Evolutionary conservation across 2,113 vertebrate genomes (phyloP).

Genomic region (Oplegnathus fasciatus): DNA sequence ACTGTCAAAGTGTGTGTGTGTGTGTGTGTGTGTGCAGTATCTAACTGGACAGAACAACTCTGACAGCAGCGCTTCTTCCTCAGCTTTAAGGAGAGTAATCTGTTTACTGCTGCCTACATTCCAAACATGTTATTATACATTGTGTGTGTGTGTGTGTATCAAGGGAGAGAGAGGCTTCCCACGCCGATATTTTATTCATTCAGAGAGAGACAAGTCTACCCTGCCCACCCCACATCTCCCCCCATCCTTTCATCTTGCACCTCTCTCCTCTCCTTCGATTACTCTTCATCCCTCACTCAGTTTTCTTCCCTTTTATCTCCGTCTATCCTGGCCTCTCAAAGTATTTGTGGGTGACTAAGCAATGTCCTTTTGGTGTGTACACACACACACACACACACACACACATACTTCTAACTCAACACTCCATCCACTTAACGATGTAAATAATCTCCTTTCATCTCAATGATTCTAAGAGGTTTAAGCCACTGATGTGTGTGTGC

Average conservation of each 20-base stretch:
- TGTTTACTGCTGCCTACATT: conserved; percentile 17
- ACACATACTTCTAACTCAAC: background rate
- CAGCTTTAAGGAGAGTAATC: conserved; percentile 10
- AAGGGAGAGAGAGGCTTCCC: background rate
- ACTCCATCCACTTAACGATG: conserved; percentile 1
- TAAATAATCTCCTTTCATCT: conserved; percentile 42
- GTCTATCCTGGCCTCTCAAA: background rate
- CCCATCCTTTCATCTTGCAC: conserved; percentile 30
- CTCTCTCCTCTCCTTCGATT: conserved; percentile 22
- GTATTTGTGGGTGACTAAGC: conserved; percentile 27
- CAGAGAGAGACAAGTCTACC: background rate
- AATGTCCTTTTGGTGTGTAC: background rate
- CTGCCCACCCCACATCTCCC: background rate
- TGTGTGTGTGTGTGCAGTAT: background rate
- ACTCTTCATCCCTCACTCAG: conserved; percentile 27
- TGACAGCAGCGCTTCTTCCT: conserved; percentile 2
- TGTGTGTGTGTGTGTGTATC: background rate
- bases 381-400: conserved; percentile 19
- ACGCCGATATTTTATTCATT: conserved; percentile 32
- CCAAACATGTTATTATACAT: conserved; percentile 23
- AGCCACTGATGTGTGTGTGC: background rate
- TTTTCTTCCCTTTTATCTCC: conserved; percentile 35
- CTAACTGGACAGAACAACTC: background rate
- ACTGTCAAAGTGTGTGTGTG: background rate
- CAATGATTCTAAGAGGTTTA: background rate